Base-by-base conservation (phyloP, 2,888 invertebrate species). In the Trachelus troglodyta region DNA sequence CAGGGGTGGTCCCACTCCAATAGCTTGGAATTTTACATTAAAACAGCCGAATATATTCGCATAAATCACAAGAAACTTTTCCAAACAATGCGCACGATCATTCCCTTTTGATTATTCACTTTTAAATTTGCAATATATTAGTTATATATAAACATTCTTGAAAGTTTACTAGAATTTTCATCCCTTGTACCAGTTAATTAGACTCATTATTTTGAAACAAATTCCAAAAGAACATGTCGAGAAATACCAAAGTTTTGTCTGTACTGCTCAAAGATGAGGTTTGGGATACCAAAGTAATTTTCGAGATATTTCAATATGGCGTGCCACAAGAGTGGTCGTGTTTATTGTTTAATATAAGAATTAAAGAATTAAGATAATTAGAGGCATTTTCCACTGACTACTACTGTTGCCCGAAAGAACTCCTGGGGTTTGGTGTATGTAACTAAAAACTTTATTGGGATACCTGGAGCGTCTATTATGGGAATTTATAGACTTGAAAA, bases 61-160 rank as follows among this genome's bases (percentile, higher is more conserved):
- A 84, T 82, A 85, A 87, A 86, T 86, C 84, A 82, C 69, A 78
- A 77, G 69, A 77, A 79, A 81, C 33, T 76, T 81, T 79, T 78
- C 35, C 77, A 12, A 76, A 34, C 30, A 12, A 71, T 30, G 71
- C 30, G 12, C 71, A 23, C 71, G 34, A 34, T 30, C 71, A 9
- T 71, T n/a, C 71, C 71, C 31, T 71, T 34, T 56, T 23, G 56
- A 23, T 56, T 56, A 56, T 23, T 56, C 23, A 56, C 56, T 9
- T 56, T 56, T 56, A 23, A 56, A 56, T 56, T 56, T 56, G 56
- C 56, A 56, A 15, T 56, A 56, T 56, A 15, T 56, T 56, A 56
- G 9, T 56, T 56, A 3, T 56, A 56, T 56, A 56, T 23, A 56
- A 56, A 56, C 56, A 56, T 56, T 56, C 56, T 56, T 23, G 23